Evolutionary conservation across 2,888 invertebrate species (phyloP), one percentile per base, ranked within the genome.

Genomic region (Hydrotaea diabolus): DNA sequence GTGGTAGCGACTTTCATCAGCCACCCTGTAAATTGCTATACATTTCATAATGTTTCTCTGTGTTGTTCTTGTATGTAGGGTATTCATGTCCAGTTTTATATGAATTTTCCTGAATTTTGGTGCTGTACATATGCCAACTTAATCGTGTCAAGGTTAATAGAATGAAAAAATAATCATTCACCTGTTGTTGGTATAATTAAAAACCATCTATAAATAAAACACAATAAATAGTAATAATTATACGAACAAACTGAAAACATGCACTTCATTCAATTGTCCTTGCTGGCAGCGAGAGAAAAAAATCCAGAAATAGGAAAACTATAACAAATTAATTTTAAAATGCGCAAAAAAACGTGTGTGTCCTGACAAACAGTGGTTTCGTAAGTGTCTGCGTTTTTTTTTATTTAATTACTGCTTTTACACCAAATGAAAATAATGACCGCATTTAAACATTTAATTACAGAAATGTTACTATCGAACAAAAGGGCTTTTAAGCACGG

Each of bases 181-280:
- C 31, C 31, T 31, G 31, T 31, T 31, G 31, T 31, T 31, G 31
- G 31, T 31, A 31, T 31, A 31, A 31, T 31, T 31, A 31, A 31
- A 31, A 31, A 31, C 7, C 31, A 31, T 31, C 31, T 31, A 31
- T 31, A 4, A 31, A 31, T 4, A 31, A 4, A 4, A 77, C 31
- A 66, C 55, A 62, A 31, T 26, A 19, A 19, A 77, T 57, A 77
- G 49, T 77, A 77, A 77, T 69, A 55, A 66, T 36, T 64, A 59
- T 26, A 23, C 13, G 2, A 2, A 55, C 74, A 21, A 17, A 46
- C 15, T 46, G 46, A 31, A 31, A 31, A 62, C 62, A 62, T 53
- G 31, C 62, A 62, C n/a, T 64, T 49, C 36, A 13, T 13, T 17
- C 31, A 21, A 36, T 17, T 36, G 31, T 31, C 49, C 64, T 31